Percentiles rank a stretch among this genome's conserved stretches.
These are phyloP conservation scores for Poecilia gillii DNA, from an alignment of 2,797 vertebrate genomes.

Conservation along the genomic window DNA sequence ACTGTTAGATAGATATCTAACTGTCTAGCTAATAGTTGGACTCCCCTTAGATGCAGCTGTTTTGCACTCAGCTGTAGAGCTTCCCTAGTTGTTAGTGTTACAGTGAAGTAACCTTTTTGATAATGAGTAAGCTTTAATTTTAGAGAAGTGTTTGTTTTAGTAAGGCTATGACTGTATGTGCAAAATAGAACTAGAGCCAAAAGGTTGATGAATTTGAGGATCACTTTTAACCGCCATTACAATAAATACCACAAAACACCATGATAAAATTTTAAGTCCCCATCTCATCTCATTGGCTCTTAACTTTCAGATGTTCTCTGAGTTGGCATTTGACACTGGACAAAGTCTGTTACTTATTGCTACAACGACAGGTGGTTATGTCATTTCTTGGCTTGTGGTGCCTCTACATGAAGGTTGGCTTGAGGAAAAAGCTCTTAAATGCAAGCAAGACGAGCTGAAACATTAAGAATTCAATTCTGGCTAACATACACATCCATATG, in stretches of 20 bases:
- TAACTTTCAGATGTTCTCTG: slow-evolving; percentile 66
- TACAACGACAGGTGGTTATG: slow-evolving; percentile 65
- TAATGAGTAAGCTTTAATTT: not conserved
- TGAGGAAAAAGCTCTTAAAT: slow-evolving; percentile 20
- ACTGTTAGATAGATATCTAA: no score
- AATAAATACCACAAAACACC: slow-evolving; percentile 5
- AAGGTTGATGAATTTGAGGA: not conserved
- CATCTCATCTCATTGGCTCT: slow-evolving; percentile 16
- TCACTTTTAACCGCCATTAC: not conserved
- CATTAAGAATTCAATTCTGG: slow-evolving; percentile 58
- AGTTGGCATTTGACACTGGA: slow-evolving; percentile 57
- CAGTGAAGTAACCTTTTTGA: not conserved
- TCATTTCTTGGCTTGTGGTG: slow-evolving; percentile 72
- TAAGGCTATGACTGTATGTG: not conserved
- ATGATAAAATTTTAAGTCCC: not conserved
- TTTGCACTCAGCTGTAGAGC: not conserved
- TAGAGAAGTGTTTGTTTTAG: not conserved
- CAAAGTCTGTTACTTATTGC: slow-evolving; percentile 67
- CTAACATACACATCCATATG: slow-evolving; percentile 55
- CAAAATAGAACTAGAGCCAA: not conserved
- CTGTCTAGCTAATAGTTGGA: not conserved
- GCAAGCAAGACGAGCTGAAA: slow-evolving; percentile 66
- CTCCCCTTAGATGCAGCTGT: not conserved
- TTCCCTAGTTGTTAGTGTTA: not conserved
- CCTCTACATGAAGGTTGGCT: slow-evolving; percentile 28